A percentile compares a stretch with the other conserved stretches of the same genome.
These are phyloP conservation scores for Chaetogeoica ovagalla DNA, from an alignment of 2,888 invertebrate species.

Conservation along the genomic window DNA sequence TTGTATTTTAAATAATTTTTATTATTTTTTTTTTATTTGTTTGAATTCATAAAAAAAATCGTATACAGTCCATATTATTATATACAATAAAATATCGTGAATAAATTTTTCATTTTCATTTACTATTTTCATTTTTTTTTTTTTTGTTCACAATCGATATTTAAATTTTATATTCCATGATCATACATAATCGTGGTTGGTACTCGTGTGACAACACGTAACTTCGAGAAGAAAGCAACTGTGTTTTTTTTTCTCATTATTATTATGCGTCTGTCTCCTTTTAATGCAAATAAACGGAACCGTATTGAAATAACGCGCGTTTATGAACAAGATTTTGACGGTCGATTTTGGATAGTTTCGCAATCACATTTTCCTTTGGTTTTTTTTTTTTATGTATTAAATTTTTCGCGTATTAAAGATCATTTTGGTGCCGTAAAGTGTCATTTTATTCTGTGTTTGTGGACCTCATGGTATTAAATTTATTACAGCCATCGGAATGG, in stretches of 20 bases:
- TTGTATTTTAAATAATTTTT: too few species aligned
- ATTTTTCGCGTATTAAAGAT: neutral
- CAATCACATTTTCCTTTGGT: neutral
- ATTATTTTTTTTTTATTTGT: too few species aligned
- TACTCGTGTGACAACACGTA: slow-evolving; percentile 43
- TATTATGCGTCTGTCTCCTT: slow-evolving; percentile 48
- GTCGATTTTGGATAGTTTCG: neutral
- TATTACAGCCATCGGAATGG: slow-evolving; percentile 16
- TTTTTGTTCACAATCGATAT: slow-evolving; percentile 22
- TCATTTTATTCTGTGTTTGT: neutral
- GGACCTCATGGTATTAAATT: slow-evolving; percentile 34
- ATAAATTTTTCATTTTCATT: neutral
- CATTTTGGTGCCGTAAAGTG: neutral
- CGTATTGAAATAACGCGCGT: slow-evolving; percentile 43
- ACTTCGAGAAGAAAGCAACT: slow-evolving; percentile 31
- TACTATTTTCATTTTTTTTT: neutral
- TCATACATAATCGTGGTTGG: slow-evolving; percentile 16
- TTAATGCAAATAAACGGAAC: slow-evolving; percentile 40
- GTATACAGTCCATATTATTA: too few species aligned
- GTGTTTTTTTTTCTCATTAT: slow-evolving; percentile 41
- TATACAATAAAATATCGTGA: too few species aligned
- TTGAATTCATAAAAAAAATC: too few species aligned
- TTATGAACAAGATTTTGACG: slow-evolving; percentile 22
- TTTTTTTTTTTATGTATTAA: neutral
- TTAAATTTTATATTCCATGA: slow-evolving; percentile 40